These are phyloP conservation scores for Drosophila prostipennis DNA, from an alignment of 2,888 invertebrate genomes.

Conservation along the genomic window DNA sequence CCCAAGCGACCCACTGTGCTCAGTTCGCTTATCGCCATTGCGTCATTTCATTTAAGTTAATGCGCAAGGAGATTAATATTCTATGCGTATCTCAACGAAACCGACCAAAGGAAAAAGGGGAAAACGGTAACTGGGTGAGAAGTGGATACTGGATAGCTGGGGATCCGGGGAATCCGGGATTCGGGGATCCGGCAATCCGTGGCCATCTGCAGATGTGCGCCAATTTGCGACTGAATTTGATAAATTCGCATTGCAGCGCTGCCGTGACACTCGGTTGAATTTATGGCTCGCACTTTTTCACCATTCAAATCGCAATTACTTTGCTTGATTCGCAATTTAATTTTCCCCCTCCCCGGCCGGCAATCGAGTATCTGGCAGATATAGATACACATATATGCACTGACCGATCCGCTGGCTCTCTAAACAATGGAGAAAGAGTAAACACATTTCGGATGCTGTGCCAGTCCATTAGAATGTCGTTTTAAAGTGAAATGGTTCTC, in stretches of 20 bases:
- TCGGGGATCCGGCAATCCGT: constrained; percentile 21
- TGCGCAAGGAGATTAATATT: constrained; percentile 77
- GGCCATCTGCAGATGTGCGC: constrained; percentile 76
- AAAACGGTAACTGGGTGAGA: constrained; percentile 27
- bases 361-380: constrained; percentile 38
- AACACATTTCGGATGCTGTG: constrained; percentile 42
- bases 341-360: constrained; percentile 40
- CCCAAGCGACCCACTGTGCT: constrained; percentile 51
- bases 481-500: constrained; percentile 39
- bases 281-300: constrained; percentile 79
- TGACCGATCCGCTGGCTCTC: constrained; percentile 41
- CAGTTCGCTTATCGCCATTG: constrained; percentile 60
- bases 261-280: constrained; percentile 81
- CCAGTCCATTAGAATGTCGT: constrained; percentile 46
- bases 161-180: constrained; percentile 26
- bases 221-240: constrained; percentile 79
- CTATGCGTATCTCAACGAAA: constrained; percentile 70
- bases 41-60: constrained; percentile 77
- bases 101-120: constrained; percentile 29
- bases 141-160: constrained; percentile 24
- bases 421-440: constrained; percentile 59
- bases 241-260: constrained; percentile 79
- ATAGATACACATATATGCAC: constrained; percentile 19
- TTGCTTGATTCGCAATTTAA: constrained; percentile 79
- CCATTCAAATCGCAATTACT: constrained; percentile 81